Evolutionary conservation across 2,888 invertebrate genomes (phyloP), one percentile per base, ranked within the genome.

Genomic region (Plagodis pulveraria): DNA sequence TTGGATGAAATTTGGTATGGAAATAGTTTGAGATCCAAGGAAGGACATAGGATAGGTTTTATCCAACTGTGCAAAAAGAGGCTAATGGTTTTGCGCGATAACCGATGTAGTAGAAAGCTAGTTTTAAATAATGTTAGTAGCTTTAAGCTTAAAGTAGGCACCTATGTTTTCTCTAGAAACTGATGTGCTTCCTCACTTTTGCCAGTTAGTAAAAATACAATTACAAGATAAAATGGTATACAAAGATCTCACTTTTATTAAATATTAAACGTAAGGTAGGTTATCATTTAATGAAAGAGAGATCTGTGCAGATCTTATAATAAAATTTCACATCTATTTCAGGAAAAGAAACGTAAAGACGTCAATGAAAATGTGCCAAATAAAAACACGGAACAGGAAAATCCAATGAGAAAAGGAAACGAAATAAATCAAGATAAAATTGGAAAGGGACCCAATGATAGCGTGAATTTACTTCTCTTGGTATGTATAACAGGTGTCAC

Each of bases 401-500:
- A 57, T 32, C 35, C 40, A 51, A 10, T 11, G 34, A 53, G 69
- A 56, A 66, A 57, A 34, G 35, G 36, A 33, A 58, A 43, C 33
- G 66, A 58, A 61, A 58, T 60, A 56, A 55, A 69, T 44, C 47
- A 34, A 2, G 62, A 69, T 56, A 72, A 66, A 58, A 69, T 53
- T 60, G 72, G 62, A 67, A 74, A 73, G 54, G 77, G 74, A 58
- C 59, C 67, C 43, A 79, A 77, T 50, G 61, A 68, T 51, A 74
- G 70, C 53, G 62, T 64, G 52, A 83, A 83, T 60, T 70, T 86
- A 66, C 85, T 84, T 67, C 73, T 90, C 35, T 51, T 89, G 51
- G 69, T 88, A 58, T 89, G 87, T 73, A 77, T 91, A 61, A 68
- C 83, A 41, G 89, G 86, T 2, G 80, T 91, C 10, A 76, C 83